phyloP scores from a whole-genome alignment of 2,888 invertebrate species.

The Eretmocerus hayati region DNA sequence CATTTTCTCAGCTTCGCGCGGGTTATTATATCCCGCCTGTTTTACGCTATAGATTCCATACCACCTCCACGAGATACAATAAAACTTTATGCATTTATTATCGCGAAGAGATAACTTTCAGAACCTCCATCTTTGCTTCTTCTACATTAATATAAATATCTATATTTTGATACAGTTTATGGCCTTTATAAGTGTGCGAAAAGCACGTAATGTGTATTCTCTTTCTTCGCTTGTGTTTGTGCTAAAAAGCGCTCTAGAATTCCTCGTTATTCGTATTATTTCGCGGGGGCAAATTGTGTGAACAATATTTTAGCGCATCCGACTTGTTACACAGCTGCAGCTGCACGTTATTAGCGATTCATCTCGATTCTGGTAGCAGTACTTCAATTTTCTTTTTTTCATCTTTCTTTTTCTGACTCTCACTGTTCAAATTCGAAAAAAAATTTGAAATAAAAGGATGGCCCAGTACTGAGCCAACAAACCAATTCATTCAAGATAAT shows the following conservation, averaged over 20 bases:
- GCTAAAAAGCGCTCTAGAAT: no score
- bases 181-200: no score
- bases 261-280: conserved; percentile 3
- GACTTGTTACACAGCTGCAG: background rate
- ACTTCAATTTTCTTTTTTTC: no score
- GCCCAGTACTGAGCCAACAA: conserved; percentile 2
- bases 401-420: no score
- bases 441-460: background rate
- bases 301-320: conserved; percentile 16
- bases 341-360: conserved; percentile 11
- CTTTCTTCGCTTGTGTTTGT: no score
- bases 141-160: no score
- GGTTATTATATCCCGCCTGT: conserved; percentile 20
- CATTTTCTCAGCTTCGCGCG: conserved; percentile 1
- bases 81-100: conserved; percentile 40
- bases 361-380: conserved; percentile 5
- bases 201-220: no score
- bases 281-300: background rate
- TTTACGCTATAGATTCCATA: conserved; percentile 23
- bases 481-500: no score
- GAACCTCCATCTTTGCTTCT: conserved; percentile 9
- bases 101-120: conserved; percentile 39
- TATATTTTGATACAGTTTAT: no score
- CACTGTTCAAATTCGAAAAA: background rate
- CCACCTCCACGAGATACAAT: conserved; percentile 29